These are phyloP conservation scores for Pristionchus arcanus DNA, from an alignment of 2,888 invertebrate genomes.

Conservation along the genomic window DNA sequence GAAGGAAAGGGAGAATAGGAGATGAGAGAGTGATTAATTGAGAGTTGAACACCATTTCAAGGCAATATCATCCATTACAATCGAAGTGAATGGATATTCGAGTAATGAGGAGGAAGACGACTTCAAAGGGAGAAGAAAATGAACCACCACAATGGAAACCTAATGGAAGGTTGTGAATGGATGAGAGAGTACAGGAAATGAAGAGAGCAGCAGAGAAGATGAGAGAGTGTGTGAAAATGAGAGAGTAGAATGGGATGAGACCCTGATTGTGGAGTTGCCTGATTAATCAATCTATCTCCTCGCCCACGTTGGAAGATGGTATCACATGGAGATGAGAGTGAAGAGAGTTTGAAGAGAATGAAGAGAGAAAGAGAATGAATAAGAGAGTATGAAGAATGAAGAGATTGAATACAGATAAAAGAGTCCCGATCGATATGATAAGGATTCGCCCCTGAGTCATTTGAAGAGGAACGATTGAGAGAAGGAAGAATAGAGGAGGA, in stretches of 20 bases:
- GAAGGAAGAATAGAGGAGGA: not conserved
- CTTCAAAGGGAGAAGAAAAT: conserved; percentile 16
- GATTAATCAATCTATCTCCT: conserved; percentile 1
- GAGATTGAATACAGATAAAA: conserved; percentile 24
- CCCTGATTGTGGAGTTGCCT: not conserved
- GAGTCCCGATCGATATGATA: conserved; percentile 27
- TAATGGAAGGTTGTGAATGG: conserved; percentile 31
- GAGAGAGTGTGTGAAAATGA: conserved; percentile 26
- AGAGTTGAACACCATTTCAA: not conserved
- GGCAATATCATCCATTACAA: conserved; percentile 13
- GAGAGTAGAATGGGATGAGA: not conserved
- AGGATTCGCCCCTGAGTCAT: conserved; percentile 42
- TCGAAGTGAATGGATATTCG: not conserved
- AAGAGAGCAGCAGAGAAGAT: not conserved
- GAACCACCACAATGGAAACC: not conserved
- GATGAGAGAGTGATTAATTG: conserved; percentile 46
- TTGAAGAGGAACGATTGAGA: conserved; percentile 4
- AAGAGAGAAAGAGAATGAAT: not conserved
- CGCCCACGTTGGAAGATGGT: conserved; percentile 43
- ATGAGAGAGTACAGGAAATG: conserved; percentile 33
- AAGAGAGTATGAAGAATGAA: not conserved
- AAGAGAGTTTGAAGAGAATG: not conserved
- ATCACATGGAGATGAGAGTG: conserved; percentile 32
- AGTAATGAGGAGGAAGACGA: conserved; percentile 11
- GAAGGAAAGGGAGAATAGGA: not conserved